These are phyloP conservation scores for Corythornis cristatus DNA, from an alignment of 2,113 vertebrate genomes.

Conservation along the genomic window DNA sequence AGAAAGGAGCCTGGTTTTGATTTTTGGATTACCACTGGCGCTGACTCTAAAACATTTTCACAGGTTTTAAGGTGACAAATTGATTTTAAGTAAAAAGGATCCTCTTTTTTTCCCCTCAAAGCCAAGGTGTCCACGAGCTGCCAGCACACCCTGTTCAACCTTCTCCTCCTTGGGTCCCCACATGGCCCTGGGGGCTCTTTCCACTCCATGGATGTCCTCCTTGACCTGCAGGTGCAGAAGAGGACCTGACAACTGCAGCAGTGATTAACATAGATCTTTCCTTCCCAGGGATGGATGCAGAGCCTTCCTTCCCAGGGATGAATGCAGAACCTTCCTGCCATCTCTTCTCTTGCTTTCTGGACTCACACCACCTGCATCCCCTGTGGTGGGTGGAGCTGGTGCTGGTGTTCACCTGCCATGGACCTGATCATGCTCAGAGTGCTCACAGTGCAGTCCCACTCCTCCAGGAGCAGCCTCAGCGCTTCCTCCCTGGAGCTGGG, in stretches of 20 bases:
- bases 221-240: fast-evolving
- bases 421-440: fast-evolving
- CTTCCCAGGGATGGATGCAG: neutral
- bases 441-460: neutral
- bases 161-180: neutral
- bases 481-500: neutral
- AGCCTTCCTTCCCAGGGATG: neutral
- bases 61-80: neutral
- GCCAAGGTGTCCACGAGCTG: neutral
- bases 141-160: neutral
- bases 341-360: fast-evolving
- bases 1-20: neutral
- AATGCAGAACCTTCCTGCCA: no score
- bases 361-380: neutral
- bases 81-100: neutral
- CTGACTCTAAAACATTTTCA: neutral
- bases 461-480: neutral
- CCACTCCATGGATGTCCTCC: fast-evolving
- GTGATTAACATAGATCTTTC: neutral
- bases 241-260: fast-evolving
- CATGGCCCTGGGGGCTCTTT: neutral
- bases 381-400: neutral
- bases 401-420: neutral
- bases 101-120: neutral
- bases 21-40: neutral